Evolutionary conservation across 92 coral and sea anemone genomes (phyloP).

Genomic region (Desmophyllum pertusum): DNA sequence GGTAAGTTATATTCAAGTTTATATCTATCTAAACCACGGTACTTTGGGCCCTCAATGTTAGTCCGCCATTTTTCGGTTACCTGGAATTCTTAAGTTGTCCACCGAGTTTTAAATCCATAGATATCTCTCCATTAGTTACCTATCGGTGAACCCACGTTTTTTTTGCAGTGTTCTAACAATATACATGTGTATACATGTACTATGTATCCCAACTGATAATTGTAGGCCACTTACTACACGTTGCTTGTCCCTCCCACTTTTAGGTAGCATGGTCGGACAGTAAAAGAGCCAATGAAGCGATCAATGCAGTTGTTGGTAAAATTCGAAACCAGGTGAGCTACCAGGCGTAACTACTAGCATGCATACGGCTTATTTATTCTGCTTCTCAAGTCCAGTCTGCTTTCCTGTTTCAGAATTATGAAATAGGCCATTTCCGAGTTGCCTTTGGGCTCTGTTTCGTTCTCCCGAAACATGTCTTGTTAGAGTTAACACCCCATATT

Average conservation of each 20-base stretch:
- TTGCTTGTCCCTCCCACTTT: not conserved
- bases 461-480: too few relatives aligned
- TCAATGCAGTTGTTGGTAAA: constrained; percentile 49
- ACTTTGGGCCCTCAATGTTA: not conserved
- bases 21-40: not conserved
- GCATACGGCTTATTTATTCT: too few relatives aligned
- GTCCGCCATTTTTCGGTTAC: not conserved
- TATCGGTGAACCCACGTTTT: too few relatives aligned
- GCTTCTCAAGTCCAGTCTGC: not conserved
- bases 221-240: not conserved
- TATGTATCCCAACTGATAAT: not conserved
- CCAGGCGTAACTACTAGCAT: not conserved
- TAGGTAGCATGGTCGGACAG: constrained; percentile 40
- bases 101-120: too few relatives aligned
- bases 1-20: constrained; percentile 1
- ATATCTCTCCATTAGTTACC: not conserved
- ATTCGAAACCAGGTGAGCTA: constrained; percentile 69
- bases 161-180: too few relatives aligned
- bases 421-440: not conserved
- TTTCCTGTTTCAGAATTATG: not conserved
- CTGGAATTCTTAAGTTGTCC: too few relatives aligned
- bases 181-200: too few relatives aligned
- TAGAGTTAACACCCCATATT: too few relatives aligned
- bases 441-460: too few relatives aligned
- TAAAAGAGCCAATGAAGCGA: constrained; percentile 30